Evolutionary conservation across 1,140 invertebrate species (phyloP).

Genomic region (Dinothrombium tinctorium): DNA sequence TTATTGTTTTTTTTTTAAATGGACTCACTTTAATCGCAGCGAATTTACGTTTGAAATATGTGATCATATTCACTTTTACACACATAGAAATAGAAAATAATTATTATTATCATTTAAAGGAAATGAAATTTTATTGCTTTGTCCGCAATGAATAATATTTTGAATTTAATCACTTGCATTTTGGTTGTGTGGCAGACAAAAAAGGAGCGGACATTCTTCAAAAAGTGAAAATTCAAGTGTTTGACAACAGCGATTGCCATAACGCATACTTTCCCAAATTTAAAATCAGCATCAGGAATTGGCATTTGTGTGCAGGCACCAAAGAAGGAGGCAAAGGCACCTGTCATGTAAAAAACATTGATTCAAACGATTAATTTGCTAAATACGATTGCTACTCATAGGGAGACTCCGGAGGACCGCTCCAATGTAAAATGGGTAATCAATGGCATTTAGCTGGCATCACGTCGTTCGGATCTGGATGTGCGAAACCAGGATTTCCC

Average conservation of each 20-base stretch:
- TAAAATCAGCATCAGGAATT: slow-evolving; percentile 41
- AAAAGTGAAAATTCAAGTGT: slow-evolving; percentile 46
- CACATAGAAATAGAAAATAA: too few relatives aligned
- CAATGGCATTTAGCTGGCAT: slow-evolving; percentile 28
- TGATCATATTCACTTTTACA: too few relatives aligned
- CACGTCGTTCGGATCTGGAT: slow-evolving; percentile 36
- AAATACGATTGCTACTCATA: slow-evolving; percentile 19
- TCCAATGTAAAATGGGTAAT: slow-evolving; percentile 24
- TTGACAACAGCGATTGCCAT: slow-evolving; percentile 20
- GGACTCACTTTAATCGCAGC: too few relatives aligned
- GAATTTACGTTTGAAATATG: too few relatives aligned
- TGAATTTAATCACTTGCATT: slow-evolving; percentile 3
- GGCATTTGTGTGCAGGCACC: slow-evolving; percentile 63
- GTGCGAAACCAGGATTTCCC: slow-evolving; percentile 21
- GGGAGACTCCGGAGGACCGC: slow-evolving; percentile 47
- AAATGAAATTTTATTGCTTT: not conserved
- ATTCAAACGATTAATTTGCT: not conserved
- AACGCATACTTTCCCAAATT: slow-evolving; percentile 26
- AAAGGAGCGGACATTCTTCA: slow-evolving; percentile 16
- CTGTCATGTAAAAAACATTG: slow-evolving; percentile 13
- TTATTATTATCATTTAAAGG: not conserved
- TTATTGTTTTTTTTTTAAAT: too few relatives aligned
- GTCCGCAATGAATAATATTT: not conserved
- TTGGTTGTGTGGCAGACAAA: slow-evolving; percentile 13
- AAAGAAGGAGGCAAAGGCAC: slow-evolving; percentile 26